These are phyloP conservation scores for Ypsolopha scabrella DNA, from an alignment of 2,888 invertebrate species.

Conservation along the genomic window DNA sequence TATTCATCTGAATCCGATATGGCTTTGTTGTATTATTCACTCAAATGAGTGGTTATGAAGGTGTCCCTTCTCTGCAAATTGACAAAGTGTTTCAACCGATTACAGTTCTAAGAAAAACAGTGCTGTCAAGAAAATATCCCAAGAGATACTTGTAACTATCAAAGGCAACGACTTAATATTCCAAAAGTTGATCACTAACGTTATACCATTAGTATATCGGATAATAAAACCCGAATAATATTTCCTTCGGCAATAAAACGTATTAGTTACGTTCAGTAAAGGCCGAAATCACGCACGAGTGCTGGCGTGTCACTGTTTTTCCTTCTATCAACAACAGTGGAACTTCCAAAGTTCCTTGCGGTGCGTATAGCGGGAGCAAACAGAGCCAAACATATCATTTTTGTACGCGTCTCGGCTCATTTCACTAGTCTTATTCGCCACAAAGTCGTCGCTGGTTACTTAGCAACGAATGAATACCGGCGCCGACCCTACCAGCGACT, in stretches of 20 bases:
- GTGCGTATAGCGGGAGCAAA: constrained; percentile 17
- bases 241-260: constrained; percentile 21
- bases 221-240: constrained; percentile 15
- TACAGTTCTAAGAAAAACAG: too few species aligned
- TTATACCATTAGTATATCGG: not conserved
- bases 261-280: constrained; percentile 23
- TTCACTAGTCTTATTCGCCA: constrained; percentile 44
- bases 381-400: constrained; percentile 47
- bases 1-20: too few species aligned
- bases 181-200: not conserved
- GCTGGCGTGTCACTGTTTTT: constrained; percentile 33
- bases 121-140: too few species aligned
- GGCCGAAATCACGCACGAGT: constrained; percentile 27
- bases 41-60: too few species aligned
- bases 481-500: constrained; percentile 36
- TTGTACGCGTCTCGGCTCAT: constrained; percentile 48
- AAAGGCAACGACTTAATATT: not conserved
- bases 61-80: too few species aligned
- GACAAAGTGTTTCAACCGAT: too few species aligned
- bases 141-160: too few species aligned
- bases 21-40: too few species aligned
- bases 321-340: constrained; percentile 25
- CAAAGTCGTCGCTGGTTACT: constrained; percentile 49
- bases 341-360: constrained; percentile 32
- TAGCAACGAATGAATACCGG: constrained; percentile 51